Conservation (phyloP, 2,888 invertebrate genomes). For the Aquatica leii region DNA sequence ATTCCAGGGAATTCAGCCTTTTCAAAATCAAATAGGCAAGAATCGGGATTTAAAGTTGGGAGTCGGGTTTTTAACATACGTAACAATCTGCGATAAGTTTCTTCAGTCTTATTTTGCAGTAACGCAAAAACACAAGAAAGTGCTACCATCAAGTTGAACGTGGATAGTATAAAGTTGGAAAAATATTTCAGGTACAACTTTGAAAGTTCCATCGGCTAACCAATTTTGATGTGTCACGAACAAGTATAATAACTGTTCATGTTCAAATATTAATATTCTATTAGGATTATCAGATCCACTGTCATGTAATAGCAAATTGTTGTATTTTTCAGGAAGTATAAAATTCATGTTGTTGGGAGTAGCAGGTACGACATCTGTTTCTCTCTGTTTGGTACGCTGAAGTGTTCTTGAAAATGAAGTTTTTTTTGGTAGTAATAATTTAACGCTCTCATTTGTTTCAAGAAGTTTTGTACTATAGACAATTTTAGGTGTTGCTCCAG, state of each 20-base stretch:
- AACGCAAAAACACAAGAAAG: too few relatives aligned
- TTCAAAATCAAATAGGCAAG: conserved; percentile 4
- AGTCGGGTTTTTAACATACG: background rate
- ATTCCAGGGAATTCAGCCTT: background rate
- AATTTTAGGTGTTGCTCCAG: background rate
- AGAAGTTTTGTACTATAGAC: background rate
- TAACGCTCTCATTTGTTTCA: background rate
- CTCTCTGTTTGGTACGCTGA: background rate
- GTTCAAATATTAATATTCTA: too few relatives aligned
- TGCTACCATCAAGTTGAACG: too few relatives aligned
- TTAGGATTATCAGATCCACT: too few relatives aligned
- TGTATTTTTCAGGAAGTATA: background rate
- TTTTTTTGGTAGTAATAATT: background rate
- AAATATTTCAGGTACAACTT: background rate
- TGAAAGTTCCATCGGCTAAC: background rate
- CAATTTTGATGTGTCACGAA: background rate
- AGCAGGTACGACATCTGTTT: background rate
- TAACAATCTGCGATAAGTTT: too few relatives aligned
- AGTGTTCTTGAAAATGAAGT: background rate
- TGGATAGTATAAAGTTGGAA: too few relatives aligned
- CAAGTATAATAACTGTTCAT: background rate
- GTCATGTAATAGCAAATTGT: too few relatives aligned
- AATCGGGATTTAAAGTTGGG: background rate
- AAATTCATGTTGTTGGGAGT: background rate
- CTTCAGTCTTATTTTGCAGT: too few relatives aligned